phyloP scores from a whole-genome alignment of 2,797 vertebrate genomes.

The Astyanax mexicanus region DNA sequence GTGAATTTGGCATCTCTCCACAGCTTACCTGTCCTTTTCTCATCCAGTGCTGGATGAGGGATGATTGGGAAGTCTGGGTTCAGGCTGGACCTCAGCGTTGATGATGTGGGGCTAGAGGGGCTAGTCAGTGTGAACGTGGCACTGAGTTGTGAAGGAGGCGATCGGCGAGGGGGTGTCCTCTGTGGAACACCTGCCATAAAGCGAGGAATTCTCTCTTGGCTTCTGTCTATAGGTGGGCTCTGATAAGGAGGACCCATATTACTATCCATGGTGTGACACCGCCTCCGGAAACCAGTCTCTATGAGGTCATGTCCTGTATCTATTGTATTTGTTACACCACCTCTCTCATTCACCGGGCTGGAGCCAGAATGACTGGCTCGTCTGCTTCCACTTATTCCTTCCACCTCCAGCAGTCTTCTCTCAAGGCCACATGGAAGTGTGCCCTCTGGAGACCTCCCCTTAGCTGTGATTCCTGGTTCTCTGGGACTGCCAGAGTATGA shows the following conservation, averaged over 20 bases:
- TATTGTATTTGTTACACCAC: slow-evolving; percentile 40
- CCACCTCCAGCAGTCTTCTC: slow-evolving; percentile 36
- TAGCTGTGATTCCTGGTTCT: slow-evolving; percentile 80
- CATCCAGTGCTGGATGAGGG: slow-evolving; percentile 68
- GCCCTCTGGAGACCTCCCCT: slow-evolving; percentile 60
- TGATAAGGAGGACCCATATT: slow-evolving; percentile 60
- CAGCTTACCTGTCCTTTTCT: slow-evolving; percentile 61
- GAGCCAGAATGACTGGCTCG: slow-evolving; percentile 59
- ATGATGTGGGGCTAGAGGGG: slow-evolving; percentile 69
- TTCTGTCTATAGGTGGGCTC: slow-evolving; percentile 66
- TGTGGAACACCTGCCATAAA: slow-evolving; percentile 78
- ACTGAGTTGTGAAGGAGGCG: slow-evolving; percentile 74
- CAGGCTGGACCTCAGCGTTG: slow-evolving; percentile 71
- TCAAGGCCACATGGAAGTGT: slow-evolving; percentile 35
- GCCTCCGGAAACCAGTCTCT: slow-evolving; percentile 71
- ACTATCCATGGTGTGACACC: slow-evolving; percentile 79
- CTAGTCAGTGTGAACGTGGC: slow-evolving; percentile 81
- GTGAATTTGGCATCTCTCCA: not conserved
- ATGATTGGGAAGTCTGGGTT: slow-evolving; percentile 49
- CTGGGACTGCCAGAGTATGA: slow-evolving; percentile 84
- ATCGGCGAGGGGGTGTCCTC: slow-evolving; percentile 58
- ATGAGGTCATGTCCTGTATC: slow-evolving; percentile 55
- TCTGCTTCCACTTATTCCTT: slow-evolving; percentile 35
- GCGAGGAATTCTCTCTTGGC: slow-evolving; percentile 77
- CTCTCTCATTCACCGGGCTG: slow-evolving; percentile 59